phyloP scores from a whole-genome alignment of 2,797 vertebrate species.

The Cheirogaleus major region DNA sequence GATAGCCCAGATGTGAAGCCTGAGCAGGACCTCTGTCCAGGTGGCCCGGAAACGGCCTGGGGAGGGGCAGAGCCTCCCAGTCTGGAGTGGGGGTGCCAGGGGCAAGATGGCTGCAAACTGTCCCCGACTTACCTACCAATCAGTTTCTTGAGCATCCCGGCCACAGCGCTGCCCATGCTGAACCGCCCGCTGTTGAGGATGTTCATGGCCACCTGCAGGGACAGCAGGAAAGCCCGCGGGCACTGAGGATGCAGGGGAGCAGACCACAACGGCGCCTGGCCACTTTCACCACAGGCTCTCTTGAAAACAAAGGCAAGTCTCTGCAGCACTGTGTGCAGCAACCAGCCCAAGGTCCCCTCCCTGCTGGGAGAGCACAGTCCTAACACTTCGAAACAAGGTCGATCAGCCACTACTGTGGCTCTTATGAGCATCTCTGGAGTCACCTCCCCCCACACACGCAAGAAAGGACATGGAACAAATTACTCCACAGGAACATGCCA shows the following conservation, averaged over 20 bases:
- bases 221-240: neutral
- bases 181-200: slow-evolving; percentile 97
- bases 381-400: neutral
- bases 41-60: neutral
- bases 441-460: neutral
- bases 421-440: neutral
- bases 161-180: slow-evolving; percentile 94
- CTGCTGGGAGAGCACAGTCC: neutral
- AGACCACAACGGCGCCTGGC: rapidly evolving
- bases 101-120: neutral
- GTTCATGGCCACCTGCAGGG: slow-evolving; percentile 94
- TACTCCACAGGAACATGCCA: neutral
- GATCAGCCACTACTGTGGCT: rapidly evolving
- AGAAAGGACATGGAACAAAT: neutral
- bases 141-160: slow-evolving; percentile 95
- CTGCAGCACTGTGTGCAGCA: neutral
- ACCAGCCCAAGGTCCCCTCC: neutral
- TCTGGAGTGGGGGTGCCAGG: neutral
- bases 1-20: neutral
- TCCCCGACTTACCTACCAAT: slow-evolving; percentile 89
- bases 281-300: neutral
- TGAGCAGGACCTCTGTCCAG: neutral
- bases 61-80: rapidly evolving
- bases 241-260: neutral
- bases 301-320: neutral